Percentiles rank a stretch among this genome's conserved stretches.
Evolutionary conservation across 2,113 vertebrate species (phyloP).

Genomic region (Salminus brasiliensis): DNA sequence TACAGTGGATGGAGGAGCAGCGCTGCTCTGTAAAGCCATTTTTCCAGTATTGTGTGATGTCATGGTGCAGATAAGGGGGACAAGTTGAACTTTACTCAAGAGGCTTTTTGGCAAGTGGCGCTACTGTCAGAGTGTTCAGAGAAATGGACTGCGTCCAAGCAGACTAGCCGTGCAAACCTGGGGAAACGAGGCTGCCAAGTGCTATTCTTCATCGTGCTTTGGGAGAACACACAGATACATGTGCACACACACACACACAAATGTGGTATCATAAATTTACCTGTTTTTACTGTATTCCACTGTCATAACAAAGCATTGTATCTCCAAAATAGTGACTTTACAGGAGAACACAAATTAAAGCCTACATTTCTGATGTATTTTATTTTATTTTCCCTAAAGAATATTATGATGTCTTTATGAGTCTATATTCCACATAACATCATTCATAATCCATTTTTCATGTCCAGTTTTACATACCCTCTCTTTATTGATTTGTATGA

Average conservation of each 20-base stretch:
- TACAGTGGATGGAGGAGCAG: neutral
- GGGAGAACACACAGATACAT: neutral
- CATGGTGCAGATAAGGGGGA: constrained; percentile 24
- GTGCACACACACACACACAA: neutral
- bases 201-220: neutral
- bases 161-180: constrained; percentile 5
- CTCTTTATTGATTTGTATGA: too few relatives aligned
- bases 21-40: neutral
- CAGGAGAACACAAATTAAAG: neutral
- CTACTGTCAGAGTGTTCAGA: constrained; percentile 25
- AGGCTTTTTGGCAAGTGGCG: constrained; percentile 35
- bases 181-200: constrained; percentile 31
- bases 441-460: too few relatives aligned
- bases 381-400: neutral
- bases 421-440: too few relatives aligned
- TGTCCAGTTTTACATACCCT: too few relatives aligned
- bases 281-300: neutral
- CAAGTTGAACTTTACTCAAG: constrained; percentile 26
- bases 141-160: constrained; percentile 22
- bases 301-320: neutral
- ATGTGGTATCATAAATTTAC: neutral
- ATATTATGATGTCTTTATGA: too few relatives aligned
- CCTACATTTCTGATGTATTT: neutral
- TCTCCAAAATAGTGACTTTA: neutral
- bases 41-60: constrained; percentile 39